Conservation (phyloP, 1,140 invertebrate genomes). For the Euwallacea similis region DNA sequence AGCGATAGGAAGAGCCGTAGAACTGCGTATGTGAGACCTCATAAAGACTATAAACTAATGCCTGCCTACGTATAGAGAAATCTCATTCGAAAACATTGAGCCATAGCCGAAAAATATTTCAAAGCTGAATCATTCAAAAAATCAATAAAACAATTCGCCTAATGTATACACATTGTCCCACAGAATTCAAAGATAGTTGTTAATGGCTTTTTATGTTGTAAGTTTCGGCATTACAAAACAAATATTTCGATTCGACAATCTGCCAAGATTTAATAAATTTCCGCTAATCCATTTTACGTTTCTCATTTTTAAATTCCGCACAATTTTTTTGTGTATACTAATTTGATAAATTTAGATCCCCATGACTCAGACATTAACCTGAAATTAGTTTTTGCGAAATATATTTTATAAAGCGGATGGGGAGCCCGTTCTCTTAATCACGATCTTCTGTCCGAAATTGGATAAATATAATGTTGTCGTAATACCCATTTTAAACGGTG, state of each 20-base stretch:
- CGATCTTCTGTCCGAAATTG: too few species aligned
- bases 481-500: too few species aligned
- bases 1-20: too few species aligned
- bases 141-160: conserved; percentile 16
- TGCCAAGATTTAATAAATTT: conserved; percentile 16
- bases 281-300: conserved; percentile 11
- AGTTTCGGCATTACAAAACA: conserved; percentile 16
- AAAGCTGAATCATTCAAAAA: conserved; percentile 14
- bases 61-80: background rate
- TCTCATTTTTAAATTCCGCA: conserved; percentile 1
- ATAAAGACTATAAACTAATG: too few species aligned
- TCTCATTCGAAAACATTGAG: background rate
- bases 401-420: too few species aligned
- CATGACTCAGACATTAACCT: too few species aligned
- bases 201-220: conserved; percentile 16
- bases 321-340: conserved; percentile 11
- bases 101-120: conserved; percentile 17
- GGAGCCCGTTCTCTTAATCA: too few species aligned
- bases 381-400: too few species aligned
- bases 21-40: too few species aligned
- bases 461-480: too few species aligned
- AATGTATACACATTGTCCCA: conserved; percentile 16
- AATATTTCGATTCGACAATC: conserved; percentile 10
- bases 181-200: conserved; percentile 1
- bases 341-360: conserved; percentile 16